A percentile compares a stretch with the other conserved stretches of the same genome.
phyloP scores from a whole-genome alignment of 2,113 vertebrate species.

The Platichthys flesus region DNA sequence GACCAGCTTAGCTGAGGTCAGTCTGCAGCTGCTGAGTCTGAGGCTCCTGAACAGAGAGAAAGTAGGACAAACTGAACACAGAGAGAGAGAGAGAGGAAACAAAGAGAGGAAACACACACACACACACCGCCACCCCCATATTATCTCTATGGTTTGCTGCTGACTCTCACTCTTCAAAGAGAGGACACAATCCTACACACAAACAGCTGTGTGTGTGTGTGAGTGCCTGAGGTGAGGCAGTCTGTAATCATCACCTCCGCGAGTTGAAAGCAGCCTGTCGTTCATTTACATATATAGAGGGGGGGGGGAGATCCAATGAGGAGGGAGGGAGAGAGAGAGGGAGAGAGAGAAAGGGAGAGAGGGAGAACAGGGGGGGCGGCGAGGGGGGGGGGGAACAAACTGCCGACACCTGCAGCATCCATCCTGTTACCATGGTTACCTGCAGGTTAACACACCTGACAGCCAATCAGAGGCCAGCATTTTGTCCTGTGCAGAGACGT shows the following conservation, averaged over 20 bases:
- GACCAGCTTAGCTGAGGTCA: constrained; percentile 2
- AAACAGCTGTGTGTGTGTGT: constrained; percentile 14
- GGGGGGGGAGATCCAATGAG: not conserved
- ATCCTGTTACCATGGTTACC: constrained; percentile 43
- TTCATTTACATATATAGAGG: constrained; percentile 65
- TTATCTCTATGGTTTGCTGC: constrained; percentile 1
- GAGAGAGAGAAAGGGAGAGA: constrained; percentile 25
- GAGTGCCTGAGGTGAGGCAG: constrained; percentile 62
- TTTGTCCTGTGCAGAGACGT: too few relatives aligned
- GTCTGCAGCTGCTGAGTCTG: constrained; percentile 2
- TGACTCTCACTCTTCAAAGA: constrained; percentile 2
- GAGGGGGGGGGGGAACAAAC: constrained; percentile 21
- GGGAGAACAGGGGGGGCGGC: not conserved
- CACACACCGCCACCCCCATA: not conserved
- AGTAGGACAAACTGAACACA: constrained; percentile 49
- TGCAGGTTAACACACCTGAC: constrained; percentile 5
- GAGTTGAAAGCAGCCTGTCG: constrained; percentile 64
- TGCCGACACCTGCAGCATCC: constrained; percentile 51
- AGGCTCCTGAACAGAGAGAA: constrained; percentile 27
- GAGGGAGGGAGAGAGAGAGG: not conserved
- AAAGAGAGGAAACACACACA: constrained; percentile 54
- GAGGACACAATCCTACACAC: not conserved
- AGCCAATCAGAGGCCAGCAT: constrained; percentile 21
- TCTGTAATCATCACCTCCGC: constrained; percentile 70
- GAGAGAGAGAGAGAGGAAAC: constrained; percentile 40